These are phyloP conservation scores for Ectemnius lituratus DNA, from an alignment of 2,888 invertebrate genomes.

Conservation along the genomic window DNA sequence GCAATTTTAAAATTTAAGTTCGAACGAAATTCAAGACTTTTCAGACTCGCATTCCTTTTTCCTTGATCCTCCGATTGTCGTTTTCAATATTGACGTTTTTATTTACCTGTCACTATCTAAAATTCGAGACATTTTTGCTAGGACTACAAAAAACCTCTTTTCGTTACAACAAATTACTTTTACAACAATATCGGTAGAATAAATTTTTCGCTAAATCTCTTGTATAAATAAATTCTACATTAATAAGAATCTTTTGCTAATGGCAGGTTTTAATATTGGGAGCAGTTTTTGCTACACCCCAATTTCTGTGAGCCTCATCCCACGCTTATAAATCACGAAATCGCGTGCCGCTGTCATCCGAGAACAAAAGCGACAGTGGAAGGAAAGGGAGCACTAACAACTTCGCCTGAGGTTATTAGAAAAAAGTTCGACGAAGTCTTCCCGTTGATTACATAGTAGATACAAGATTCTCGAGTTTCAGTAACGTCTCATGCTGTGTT, in stretches of 20 bases:
- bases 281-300: too few species aligned
- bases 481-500: slow-evolving; percentile 20
- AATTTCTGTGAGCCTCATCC: not conserved
- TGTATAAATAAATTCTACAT: not conserved
- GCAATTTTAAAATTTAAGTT: too few species aligned
- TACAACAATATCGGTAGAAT: too few species aligned
- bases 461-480: slow-evolving; percentile 38
- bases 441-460: slow-evolving; percentile 68
- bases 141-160: too few species aligned
- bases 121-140: too few species aligned
- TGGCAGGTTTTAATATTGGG: slow-evolving; percentile 6
- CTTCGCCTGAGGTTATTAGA: slow-evolving; percentile 55
- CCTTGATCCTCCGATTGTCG: too few species aligned
- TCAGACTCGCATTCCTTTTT: too few species aligned
- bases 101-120: too few species aligned
- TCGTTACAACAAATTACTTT: too few species aligned
- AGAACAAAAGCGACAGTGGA: slow-evolving; percentile 58
- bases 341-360: slow-evolving; percentile 20
- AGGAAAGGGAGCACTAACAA: slow-evolving; percentile 53
- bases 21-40: too few species aligned
- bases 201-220: not conserved
- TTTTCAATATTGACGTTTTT: too few species aligned
- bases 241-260: not conserved
- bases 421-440: slow-evolving; percentile 64
- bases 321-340: slow-evolving; percentile 34